A percentile compares a stretch with the other conserved stretches of the same genome.
Evolutionary conservation across 2,797 vertebrate genomes (phyloP).

Genomic region (Astyanax mexicanus): DNA sequence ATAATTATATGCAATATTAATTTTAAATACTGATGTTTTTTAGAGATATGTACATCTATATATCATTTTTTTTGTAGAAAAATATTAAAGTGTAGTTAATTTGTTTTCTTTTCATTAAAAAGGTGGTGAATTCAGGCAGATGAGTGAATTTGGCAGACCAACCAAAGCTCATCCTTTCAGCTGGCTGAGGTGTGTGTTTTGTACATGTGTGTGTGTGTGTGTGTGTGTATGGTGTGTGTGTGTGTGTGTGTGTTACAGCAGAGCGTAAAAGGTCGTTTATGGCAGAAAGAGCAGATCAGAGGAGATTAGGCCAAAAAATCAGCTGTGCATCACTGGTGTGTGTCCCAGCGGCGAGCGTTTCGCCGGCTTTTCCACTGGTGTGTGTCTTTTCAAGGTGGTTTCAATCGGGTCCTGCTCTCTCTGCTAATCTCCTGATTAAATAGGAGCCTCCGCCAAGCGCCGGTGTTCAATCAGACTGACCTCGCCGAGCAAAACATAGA

Average conservation of each 20-base stretch:
- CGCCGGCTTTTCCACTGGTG: slow-evolving; percentile 20
- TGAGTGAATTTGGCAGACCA: too few species aligned
- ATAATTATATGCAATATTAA: too few species aligned
- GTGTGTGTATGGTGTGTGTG: slow-evolving; percentile 5
- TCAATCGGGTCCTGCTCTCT: slow-evolving; percentile 17
- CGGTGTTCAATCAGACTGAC: slow-evolving; percentile 22
- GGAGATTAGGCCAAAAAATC: slow-evolving; percentile 22
- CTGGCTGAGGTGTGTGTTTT: neutral
- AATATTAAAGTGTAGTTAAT: too few species aligned
- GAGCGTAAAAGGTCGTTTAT: slow-evolving; percentile 37
- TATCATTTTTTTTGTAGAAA: too few species aligned
- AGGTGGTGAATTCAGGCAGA: too few species aligned
- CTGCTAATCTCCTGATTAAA: slow-evolving; percentile 40
- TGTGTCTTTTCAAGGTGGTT: slow-evolving; percentile 18
- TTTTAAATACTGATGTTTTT: too few species aligned
- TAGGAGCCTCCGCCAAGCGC: slow-evolving; percentile 31
- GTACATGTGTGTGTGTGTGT: neutral
- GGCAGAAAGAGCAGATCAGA: slow-evolving; percentile 25
- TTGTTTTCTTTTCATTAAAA: too few species aligned
- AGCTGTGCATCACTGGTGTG: slow-evolving; percentile 13
- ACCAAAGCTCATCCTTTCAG: too few species aligned
- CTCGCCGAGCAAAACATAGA: neutral
- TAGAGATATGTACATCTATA: too few species aligned
- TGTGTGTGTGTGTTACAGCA: neutral
- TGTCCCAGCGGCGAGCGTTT: slow-evolving; percentile 8